Base-by-base conservation (phyloP, 2,888 invertebrate species). In the Dascillus cervinus region DNA sequence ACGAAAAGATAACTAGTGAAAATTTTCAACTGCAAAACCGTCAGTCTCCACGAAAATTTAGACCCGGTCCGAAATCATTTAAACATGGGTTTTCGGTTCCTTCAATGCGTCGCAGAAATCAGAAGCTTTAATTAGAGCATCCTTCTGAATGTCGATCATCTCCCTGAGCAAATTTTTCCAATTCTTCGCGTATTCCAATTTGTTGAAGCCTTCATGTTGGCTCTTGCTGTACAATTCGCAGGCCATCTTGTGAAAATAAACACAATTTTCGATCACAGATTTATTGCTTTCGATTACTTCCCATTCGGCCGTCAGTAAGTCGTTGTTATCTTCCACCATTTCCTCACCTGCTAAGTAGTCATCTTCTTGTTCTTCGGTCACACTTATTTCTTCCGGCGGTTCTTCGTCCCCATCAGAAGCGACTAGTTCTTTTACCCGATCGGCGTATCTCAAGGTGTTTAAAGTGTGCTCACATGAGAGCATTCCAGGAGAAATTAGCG, bases 401-500 rank as follows among this genome's bases (percentile, higher is more conserved):
- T 21, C 27, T n/a, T 43, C 43, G 9, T 45, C 45, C n/a, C 22
- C 21, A 30, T 61, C 60, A 17, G 34, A 50, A 3, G 58, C 60
- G 4, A 88, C 89, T 34, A 96, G 70, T 70, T 96, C 96, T 65
- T 96, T 96, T 13, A 96, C 95, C 52, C 95, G 77, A 72, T 98
- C 95, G 2, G 97, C 98, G 66, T 98, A 98, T 43, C 97, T 77
- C 33, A 98, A 72, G 24, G 98, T 98, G 69, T 99, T 98, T 41
- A 98, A 72, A 26, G 96, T 91, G 68, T 98, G 96, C 60, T 98
- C 98, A 62, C 95, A 95, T 26, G 92, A 94, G 56, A 81, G 82
- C 72, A 94, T 75, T 32, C 95, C 94, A 10, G 98, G 97, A 40
- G 95, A 95, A 53, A 98, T 91, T 86, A 97, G 92, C 34, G 98